Evolutionary conservation across 2,888 invertebrate species (phyloP), one percentile per base, ranked within the genome.

Genomic region (Nudaria mundana): DNA sequence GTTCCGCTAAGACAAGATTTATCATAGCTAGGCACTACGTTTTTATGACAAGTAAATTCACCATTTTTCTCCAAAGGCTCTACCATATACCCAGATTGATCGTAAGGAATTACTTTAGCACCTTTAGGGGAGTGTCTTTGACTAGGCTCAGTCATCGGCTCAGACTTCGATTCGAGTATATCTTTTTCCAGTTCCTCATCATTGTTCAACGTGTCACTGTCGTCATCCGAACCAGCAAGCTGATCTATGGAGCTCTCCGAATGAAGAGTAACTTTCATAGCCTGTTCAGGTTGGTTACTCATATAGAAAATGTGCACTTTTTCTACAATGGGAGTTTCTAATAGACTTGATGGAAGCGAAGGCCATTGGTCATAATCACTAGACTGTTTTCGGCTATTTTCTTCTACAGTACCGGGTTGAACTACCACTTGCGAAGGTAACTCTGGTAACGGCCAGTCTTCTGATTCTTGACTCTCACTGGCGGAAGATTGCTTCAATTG

Each of bases 341-440:
- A 87, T 12, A 93, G 87, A 44, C 92, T 92, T 0, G 94, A 93
- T 5, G 95, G 94, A 0, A 95, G 93, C 26, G 95, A 94, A 0
- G 95, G 95, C 94, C 95, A 95, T 56, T 94, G 93, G 54, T 95
- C 94, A 5, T 94, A 93, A 52, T 93, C 93, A 70, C 94, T 94
- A 7, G 91, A 91, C 52, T 76, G 80, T 47, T 79, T 75, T 48
- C 89, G 69, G 26, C 61, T 70, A 18, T 61, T 52, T 57, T 75
- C 53, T 56, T 80, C 55, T 62, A 80, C 48, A 25, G 63, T 59
- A 25, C 45, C 41, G 0, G 58, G 48, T 58, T 77, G 79, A 0
- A 75, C 58, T 1, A 68, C 72, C 43, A 81, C 86, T 56, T 88
- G 89, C 0, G 93, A 92, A 0, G 94, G 94, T 42, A 94, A 89